A percentile compares a stretch with the other conserved stretches of the same genome.
Evolutionary conservation across 2,797 vertebrate genomes (phyloP).

Genomic region (Arremon aurantiirostris): DNA sequence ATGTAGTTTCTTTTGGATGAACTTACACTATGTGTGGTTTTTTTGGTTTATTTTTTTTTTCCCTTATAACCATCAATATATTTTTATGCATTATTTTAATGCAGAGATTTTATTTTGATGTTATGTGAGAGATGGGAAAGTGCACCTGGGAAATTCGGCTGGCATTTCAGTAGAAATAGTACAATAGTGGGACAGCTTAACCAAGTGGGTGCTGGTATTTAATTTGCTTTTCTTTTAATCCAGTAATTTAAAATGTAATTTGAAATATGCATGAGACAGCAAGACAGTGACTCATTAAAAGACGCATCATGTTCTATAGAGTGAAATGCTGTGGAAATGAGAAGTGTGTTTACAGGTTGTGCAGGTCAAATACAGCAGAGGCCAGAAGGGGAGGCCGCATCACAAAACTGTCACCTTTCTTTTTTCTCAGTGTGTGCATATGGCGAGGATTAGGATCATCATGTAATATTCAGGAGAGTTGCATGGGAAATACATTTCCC

Average conservation of each 20-base stretch:
- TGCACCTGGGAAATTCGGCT: constrained; percentile 58
- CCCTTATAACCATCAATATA: constrained; percentile 9
- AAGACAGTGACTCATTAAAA: neutral
- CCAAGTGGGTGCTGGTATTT: constrained; percentile 1
- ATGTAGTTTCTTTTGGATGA: constrained; percentile 72
- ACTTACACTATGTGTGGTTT: neutral
- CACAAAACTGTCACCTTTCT: neutral
- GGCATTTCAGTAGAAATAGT: neutral
- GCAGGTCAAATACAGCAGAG: neutral
- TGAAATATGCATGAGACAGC: neutral
- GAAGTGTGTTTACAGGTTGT: neutral
- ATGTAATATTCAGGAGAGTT: constrained; percentile 57
- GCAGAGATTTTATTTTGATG: constrained; percentile 6
- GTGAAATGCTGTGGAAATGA: neutral
- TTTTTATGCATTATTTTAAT: constrained; percentile 39
- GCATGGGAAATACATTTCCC: constrained; percentile 42
- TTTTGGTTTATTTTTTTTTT: neutral
- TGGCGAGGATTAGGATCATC: constrained; percentile 21
- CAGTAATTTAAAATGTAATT: neutral
- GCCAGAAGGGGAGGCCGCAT: neutral
- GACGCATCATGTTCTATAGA: neutral
- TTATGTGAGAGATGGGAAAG: constrained; percentile 3
- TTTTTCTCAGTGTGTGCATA: neutral
- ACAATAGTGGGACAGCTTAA: constrained; percentile 41
- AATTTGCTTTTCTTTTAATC: constrained; percentile 13